These are phyloP conservation scores for Drosophila planitibia DNA, from an alignment of 2,888 invertebrate genomes.

Conservation along the genomic window DNA sequence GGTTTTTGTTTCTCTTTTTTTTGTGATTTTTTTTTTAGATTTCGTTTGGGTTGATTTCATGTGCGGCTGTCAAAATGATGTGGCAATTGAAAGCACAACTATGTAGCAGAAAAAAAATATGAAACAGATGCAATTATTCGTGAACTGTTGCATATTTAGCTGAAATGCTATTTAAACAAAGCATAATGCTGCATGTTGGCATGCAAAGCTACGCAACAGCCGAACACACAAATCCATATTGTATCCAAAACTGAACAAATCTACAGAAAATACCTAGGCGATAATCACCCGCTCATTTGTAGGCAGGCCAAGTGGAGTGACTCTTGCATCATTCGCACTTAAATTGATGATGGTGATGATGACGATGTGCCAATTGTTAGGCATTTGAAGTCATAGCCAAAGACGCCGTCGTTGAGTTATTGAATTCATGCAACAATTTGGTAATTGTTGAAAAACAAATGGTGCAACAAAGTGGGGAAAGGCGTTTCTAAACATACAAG, in stretches of 20 bases:
- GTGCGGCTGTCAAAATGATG: slow-evolving; percentile 61
- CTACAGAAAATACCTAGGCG: slow-evolving; percentile 25
- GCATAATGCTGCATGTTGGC: slow-evolving; percentile 56
- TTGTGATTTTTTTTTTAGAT: slow-evolving; percentile 17
- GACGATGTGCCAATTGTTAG: slow-evolving; percentile 69
- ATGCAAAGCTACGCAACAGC: slow-evolving; percentile 61
- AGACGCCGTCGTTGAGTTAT: slow-evolving; percentile 45
- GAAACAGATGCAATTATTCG: slow-evolving; percentile 40
- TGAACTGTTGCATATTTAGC: slow-evolving; percentile 31
- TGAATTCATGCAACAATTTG: slow-evolving; percentile 59
- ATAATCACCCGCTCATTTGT: slow-evolving; percentile 68
- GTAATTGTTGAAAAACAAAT: slow-evolving; percentile 29
- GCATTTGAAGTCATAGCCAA: slow-evolving; percentile 39
- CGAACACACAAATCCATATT: slow-evolving; percentile 35
- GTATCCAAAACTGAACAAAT: slow-evolving; percentile 18
- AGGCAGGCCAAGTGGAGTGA: slow-evolving; percentile 66
- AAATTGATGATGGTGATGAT: slow-evolving; percentile 65
- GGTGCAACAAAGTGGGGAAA: slow-evolving; percentile 26
- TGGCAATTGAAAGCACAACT: slow-evolving; percentile 61
- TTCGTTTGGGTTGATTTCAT: slow-evolving; percentile 30
- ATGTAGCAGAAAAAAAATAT: slow-evolving; percentile 35
- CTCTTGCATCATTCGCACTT: slow-evolving; percentile 66
- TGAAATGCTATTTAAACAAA: slow-evolving; percentile 62
- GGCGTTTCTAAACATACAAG: slow-evolving; percentile 38
- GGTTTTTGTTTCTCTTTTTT: slow-evolving; percentile 17